These are phyloP conservation scores for Neodon shergylaensis DNA, from an alignment of 2,113 vertebrate species.

Conservation along the genomic window DNA sequence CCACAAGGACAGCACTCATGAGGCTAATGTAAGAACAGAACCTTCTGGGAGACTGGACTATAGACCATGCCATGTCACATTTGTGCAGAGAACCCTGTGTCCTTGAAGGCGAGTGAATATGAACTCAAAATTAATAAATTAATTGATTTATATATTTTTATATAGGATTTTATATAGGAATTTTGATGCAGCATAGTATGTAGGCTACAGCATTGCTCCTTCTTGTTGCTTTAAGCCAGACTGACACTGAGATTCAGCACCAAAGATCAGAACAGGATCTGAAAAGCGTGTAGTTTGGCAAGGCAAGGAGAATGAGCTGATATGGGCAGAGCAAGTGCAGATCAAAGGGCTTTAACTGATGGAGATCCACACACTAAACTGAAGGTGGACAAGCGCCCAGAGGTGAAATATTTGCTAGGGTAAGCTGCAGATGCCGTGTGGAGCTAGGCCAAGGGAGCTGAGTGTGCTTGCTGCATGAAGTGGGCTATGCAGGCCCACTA, in stretches of 20 bases:
- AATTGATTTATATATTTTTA: not conserved
- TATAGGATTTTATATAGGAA: too few relatives aligned
- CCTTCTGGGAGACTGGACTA: not conserved
- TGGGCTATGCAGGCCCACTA: too few relatives aligned
- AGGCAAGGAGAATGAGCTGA: not conserved
- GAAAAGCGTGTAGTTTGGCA: not conserved
- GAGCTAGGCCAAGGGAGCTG: not conserved
- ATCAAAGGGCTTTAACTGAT: too few relatives aligned
- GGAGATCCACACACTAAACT: not conserved
- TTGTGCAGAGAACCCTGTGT: not conserved
- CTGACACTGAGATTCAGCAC: not conserved
- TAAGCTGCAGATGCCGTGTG: not conserved
- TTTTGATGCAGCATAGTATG: not conserved
- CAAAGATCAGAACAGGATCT: not conserved
- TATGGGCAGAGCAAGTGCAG: not conserved
- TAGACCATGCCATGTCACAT: not conserved
- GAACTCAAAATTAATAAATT: not conserved
- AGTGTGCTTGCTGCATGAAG: not conserved
- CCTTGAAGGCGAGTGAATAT: not conserved
- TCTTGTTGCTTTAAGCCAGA: not conserved
- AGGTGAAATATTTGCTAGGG: not conserved
- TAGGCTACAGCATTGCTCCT: too few relatives aligned
- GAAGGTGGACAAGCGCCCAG: not conserved
- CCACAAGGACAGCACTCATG: not conserved
- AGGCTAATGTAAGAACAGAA: too few relatives aligned